Evolutionary conservation across 2,888 invertebrate species (phyloP).

Genomic region (Seira sanloemensis): DNA sequence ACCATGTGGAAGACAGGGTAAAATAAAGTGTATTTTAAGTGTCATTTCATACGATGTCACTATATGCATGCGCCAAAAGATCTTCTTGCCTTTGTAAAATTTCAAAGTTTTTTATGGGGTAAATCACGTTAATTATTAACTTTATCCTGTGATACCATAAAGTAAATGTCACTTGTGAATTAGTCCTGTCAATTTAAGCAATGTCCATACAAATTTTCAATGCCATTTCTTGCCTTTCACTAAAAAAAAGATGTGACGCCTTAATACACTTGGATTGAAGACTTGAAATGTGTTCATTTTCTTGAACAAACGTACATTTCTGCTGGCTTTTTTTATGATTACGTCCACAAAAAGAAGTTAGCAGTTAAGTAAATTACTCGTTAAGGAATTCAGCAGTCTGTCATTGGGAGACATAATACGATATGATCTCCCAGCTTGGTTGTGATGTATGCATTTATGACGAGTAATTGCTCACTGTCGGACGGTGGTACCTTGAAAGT

Average conservation of each 20-base stretch:
- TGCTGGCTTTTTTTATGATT: neutral
- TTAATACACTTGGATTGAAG: no score
- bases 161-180: conserved; percentile 48
- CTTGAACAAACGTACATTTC: neutral
- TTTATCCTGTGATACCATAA: conserved; percentile 45
- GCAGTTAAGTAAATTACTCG: neutral
- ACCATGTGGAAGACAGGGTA: neutral
- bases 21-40: neutral
- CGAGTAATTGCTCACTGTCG: conserved; percentile 15
- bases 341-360: neutral
- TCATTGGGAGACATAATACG: neutral
- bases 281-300: neutral
- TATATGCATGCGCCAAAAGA: neutral
- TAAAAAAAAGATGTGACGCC: conserved; percentile 8
- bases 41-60: neutral
- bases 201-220: conserved; percentile 47
- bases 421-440: conserved; percentile 20
- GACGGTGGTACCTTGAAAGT: conserved; percentile 37
- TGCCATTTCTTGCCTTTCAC: conserved; percentile 56
- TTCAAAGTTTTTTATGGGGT: conserved; percentile 28
- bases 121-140: conserved; percentile 60
- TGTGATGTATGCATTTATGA: neutral
- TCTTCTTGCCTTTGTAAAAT: neutral
- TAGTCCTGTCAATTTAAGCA: conserved; percentile 14
- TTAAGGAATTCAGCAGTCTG: neutral